These are phyloP conservation scores for Byasa hedistus DNA, from an alignment of 2,888 invertebrate genomes.

Conservation along the genomic window DNA sequence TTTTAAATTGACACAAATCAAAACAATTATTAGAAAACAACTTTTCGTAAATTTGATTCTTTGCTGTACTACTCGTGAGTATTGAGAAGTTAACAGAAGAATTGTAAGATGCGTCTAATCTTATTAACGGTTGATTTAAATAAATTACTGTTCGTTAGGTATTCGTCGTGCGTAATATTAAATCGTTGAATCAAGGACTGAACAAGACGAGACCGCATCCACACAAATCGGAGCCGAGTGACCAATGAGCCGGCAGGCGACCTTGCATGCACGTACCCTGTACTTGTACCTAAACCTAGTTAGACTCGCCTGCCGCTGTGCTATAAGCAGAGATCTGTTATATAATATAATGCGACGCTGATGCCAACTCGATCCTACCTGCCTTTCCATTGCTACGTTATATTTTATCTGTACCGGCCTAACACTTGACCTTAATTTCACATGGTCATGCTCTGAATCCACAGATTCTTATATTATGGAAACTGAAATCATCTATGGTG, in stretches of 20 bases:
- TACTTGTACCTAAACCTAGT: constrained; percentile 54
- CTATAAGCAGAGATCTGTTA: constrained; percentile 28
- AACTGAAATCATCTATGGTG: no score
- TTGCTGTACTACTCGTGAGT: no score
- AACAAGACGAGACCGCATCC: constrained; percentile 45
- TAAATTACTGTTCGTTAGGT: constrained; percentile 3
- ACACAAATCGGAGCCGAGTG: constrained; percentile 47
- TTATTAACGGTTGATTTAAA: constrained; percentile 1
- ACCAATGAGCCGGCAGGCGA: constrained; percentile 74
- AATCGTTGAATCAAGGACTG: constrained; percentile 11
- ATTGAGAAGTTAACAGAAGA: neutral
- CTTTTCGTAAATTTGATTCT: no score
- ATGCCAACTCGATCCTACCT: constrained; percentile 11
- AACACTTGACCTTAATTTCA: no score
- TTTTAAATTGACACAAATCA: no score
- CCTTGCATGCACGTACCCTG: constrained; percentile 64
- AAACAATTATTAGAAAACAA: no score
- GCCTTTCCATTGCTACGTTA: neutral
- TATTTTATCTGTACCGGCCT: neutral
- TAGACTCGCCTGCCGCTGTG: constrained; percentile 33
- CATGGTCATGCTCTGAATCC: no score
- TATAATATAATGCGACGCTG: constrained; percentile 19
- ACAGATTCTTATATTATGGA: no score
- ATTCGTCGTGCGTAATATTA: constrained; percentile 6
- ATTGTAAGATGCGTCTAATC: neutral